These are phyloP conservation scores for Abscondita cerata DNA, from an alignment of 2,888 invertebrate genomes.

Conservation along the genomic window DNA sequence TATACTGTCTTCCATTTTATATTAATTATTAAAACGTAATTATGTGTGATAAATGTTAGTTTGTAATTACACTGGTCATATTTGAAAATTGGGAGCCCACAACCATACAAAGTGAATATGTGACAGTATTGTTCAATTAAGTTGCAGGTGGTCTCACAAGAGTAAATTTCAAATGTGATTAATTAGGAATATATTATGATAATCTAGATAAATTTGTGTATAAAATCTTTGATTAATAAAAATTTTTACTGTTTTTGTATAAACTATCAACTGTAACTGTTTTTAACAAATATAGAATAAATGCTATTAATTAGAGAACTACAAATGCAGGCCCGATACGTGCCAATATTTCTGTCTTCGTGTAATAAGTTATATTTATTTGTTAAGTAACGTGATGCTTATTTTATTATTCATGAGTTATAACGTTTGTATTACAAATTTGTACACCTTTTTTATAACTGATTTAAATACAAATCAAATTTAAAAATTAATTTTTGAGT, in stretches of 20 bases:
- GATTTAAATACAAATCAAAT: too few relatives aligned
- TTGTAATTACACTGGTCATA: neutral
- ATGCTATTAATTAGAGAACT: slow-evolving; percentile 9
- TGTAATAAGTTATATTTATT: slow-evolving; percentile 13
- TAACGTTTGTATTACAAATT: too few relatives aligned
- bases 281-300: neutral
- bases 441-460: too few relatives aligned
- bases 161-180: too few relatives aligned
- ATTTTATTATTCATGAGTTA: neutral
- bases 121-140: too few relatives aligned
- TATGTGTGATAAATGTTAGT: slow-evolving; percentile 9
- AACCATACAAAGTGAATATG: too few relatives aligned
- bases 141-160: too few relatives aligned
- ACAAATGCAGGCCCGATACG: slow-evolving; percentile 46
- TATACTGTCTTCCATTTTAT: neutral
- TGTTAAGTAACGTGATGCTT: slow-evolving; percentile 7
- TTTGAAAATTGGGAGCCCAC: neutral
- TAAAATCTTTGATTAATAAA: too few relatives aligned
- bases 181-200: too few relatives aligned
- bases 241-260: too few relatives aligned
- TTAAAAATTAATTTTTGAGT: too few relatives aligned
- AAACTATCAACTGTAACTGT: neutral
- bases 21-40: neutral
- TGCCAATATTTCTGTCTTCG: slow-evolving; percentile 46
- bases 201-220: too few relatives aligned